Evolutionary conservation across 2,113 vertebrate genomes (phyloP).

Genomic region (Herpetotheres cachinnans): DNA sequence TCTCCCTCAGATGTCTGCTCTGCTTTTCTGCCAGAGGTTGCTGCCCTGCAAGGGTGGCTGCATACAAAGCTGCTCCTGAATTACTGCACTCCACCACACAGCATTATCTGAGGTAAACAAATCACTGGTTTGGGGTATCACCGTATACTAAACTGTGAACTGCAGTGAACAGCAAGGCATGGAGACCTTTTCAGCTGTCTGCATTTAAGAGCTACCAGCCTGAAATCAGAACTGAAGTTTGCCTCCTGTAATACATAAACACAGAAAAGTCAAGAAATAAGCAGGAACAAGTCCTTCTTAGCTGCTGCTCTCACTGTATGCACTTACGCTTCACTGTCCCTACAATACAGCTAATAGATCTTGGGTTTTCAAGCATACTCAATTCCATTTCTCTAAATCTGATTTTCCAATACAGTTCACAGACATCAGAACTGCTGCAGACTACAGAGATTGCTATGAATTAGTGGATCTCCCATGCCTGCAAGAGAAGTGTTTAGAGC

Average conservation of each 20-base stretch:
- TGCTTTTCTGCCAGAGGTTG: background rate
- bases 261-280: background rate
- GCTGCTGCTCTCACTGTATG: background rate
- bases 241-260: background rate
- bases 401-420: background rate
- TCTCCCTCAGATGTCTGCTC: background rate
- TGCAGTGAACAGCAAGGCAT: background rate
- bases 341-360: background rate
- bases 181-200: background rate
- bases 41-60: background rate
- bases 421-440: background rate
- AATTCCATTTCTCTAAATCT: background rate
- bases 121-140: background rate
- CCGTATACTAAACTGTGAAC: background rate
- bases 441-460: background rate
- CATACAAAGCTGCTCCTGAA: background rate
- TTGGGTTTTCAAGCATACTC: background rate
- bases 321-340: background rate
- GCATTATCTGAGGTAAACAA: background rate
- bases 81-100: background rate
- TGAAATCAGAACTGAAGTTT: background rate
- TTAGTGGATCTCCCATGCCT: background rate
- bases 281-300: background rate
- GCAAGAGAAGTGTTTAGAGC: background rate
- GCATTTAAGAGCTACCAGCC: background rate